Evolutionary conservation across 2,797 vertebrate genomes (phyloP).

Genomic region (Chromis chromis): DNA sequence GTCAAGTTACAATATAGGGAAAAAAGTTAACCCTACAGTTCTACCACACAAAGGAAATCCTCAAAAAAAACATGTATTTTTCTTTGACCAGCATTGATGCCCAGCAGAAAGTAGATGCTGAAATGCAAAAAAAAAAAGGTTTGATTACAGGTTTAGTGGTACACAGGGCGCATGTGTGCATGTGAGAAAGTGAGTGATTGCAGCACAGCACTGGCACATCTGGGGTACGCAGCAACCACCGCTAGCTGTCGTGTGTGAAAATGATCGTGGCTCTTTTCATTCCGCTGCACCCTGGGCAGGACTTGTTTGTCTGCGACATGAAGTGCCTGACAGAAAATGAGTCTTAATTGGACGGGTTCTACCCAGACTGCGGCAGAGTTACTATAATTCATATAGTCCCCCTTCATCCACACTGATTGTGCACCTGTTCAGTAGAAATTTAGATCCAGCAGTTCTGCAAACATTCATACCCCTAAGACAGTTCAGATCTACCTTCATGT

Average conservation of each 20-base stretch:
- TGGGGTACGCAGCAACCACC: slow-evolving; percentile 48
- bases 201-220: slow-evolving; percentile 53
- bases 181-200: neutral
- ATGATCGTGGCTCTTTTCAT: slow-evolving; percentile 68
- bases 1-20: neutral
- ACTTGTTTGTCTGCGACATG: slow-evolving; percentile 76
- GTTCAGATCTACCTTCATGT: neutral
- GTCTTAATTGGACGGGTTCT: slow-evolving; percentile 71
- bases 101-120: neutral
- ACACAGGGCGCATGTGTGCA: neutral
- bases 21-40: neutral
- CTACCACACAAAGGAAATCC: neutral
- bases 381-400: slow-evolving; percentile 52
- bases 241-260: slow-evolving; percentile 66
- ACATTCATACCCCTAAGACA: slow-evolving; percentile 5
- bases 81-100: neutral
- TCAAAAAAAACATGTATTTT: neutral
- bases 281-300: slow-evolving; percentile 66
- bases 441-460: slow-evolving; percentile 37
- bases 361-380: slow-evolving; percentile 32
- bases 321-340: slow-evolving; percentile 68
- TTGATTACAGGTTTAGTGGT: slow-evolving; percentile 1
- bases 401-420: slow-evolving; percentile 38
- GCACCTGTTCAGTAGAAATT: slow-evolving; percentile 62
- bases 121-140: neutral